These are phyloP conservation scores for Orcinus orca DNA, from an alignment of 2,113 vertebrate species.

Conservation along the genomic window DNA sequence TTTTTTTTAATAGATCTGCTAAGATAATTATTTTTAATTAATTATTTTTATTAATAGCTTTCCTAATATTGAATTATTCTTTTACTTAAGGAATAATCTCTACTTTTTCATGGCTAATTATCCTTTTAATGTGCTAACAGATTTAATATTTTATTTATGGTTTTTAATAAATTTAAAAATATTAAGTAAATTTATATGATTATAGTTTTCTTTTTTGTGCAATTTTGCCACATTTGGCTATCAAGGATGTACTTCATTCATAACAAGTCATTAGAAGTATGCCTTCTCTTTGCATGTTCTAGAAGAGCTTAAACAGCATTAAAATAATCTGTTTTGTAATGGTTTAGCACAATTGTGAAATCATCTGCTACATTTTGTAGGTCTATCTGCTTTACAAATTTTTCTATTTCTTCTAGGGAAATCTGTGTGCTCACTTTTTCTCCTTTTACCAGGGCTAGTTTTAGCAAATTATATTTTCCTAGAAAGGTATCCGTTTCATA, in stretches of 20 bases:
- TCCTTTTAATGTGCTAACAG: background rate
- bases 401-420: background rate
- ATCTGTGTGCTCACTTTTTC: background rate
- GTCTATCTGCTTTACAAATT: background rate
- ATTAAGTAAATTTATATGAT: background rate
- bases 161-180: background rate
- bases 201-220: background rate
- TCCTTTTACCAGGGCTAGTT: background rate
- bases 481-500: background rate
- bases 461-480: background rate
- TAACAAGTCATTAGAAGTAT: background rate
- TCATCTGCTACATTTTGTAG: background rate
- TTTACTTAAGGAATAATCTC: background rate
- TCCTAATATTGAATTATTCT: background rate
- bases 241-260: background rate
- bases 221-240: background rate
- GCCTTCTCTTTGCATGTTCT: background rate
- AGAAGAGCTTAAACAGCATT: background rate
- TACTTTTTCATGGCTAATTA: background rate
- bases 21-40: background rate
- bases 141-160: background rate
- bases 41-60: background rate
- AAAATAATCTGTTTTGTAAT: background rate
- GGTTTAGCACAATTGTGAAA: background rate
- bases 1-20: background rate